phyloP scores from a whole-genome alignment of 1,140 invertebrate species.

The Cepaea nemoralis region DNA sequence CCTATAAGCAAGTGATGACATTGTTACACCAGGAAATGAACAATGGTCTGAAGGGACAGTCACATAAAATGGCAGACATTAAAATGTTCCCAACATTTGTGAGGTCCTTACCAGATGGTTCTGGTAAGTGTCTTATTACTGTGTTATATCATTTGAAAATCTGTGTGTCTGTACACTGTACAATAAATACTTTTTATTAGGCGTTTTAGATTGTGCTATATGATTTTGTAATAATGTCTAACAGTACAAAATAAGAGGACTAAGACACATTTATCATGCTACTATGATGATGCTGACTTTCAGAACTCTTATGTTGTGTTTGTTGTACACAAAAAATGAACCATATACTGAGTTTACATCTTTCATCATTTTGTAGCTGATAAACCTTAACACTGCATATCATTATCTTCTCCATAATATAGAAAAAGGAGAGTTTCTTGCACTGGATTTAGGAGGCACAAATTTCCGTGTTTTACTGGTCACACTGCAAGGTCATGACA shows the following conservation, averaged over 20 bases:
- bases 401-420: too few species aligned
- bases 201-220: too few species aligned
- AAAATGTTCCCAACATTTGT: constrained; percentile 98
- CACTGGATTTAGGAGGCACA: constrained; percentile 96
- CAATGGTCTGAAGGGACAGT: constrained; percentile 86
- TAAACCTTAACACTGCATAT: neutral
- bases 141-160: neutral
- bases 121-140: constrained; percentile 77
- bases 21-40: constrained; percentile 84
- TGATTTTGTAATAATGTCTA: too few species aligned
- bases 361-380: too few species aligned
- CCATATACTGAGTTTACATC: too few species aligned
- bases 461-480: constrained; percentile 97
- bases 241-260: too few species aligned
- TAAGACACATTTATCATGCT: too few species aligned
- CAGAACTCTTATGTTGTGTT: too few species aligned
- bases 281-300: too few species aligned
- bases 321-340: too few species aligned
- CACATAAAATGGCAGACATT: constrained; percentile 83
- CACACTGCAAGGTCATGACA: constrained; percentile 80
- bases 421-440: constrained; percentile 96
- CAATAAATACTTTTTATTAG: too few species aligned
- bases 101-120: constrained; percentile 94
- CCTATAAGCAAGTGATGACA: constrained; percentile 83
- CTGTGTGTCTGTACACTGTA: neutral